Percentiles rank a stretch among this genome's conserved stretches.
These are phyloP conservation scores for Vulpes vulpes DNA, from an alignment of 2,113 vertebrate genomes.

Conservation along the genomic window DNA sequence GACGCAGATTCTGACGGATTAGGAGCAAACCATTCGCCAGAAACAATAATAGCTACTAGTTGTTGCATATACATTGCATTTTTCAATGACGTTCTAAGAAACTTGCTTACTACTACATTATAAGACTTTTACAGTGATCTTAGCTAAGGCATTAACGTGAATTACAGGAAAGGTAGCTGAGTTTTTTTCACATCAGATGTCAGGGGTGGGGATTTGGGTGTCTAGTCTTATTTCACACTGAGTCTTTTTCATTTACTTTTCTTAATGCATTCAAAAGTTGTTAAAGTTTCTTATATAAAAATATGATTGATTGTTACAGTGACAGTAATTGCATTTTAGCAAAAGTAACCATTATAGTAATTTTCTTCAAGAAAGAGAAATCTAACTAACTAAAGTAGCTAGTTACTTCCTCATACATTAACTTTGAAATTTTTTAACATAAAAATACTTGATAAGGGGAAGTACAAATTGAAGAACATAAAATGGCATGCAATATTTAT, in stretches of 20 bases:
- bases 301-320: conserved; percentile 91
- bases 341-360: conserved; percentile 92
- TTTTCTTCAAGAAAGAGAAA: conserved; percentile 90
- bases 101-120: conserved; percentile 36
- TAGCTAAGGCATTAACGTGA: conserved; percentile 67
- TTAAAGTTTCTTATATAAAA: conserved; percentile 87
- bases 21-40: conserved; percentile 38
- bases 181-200: conserved; percentile 72
- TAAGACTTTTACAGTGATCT: conserved; percentile 64
- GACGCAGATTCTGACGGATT: conserved; percentile 15
- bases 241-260: conserved; percentile 84
- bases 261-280: conserved; percentile 87
- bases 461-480: conserved; percentile 86
- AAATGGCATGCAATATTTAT: conserved; percentile 79
- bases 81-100: conserved; percentile 70
- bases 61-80: conserved; percentile 35
- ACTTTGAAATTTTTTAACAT: conserved; percentile 86
- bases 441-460: conserved; percentile 84
- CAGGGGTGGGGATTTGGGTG: conserved; percentile 51
- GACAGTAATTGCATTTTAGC: conserved; percentile 93
- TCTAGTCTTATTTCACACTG: conserved; percentile 77
- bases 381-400: conserved; percentile 90
- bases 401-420: conserved; percentile 90
- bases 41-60: conserved; percentile 47
- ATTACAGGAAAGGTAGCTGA: conserved; percentile 70